Conservation (phyloP, 2,888 invertebrate genomes). For the Nematopogon swammerdamellus region DNA sequence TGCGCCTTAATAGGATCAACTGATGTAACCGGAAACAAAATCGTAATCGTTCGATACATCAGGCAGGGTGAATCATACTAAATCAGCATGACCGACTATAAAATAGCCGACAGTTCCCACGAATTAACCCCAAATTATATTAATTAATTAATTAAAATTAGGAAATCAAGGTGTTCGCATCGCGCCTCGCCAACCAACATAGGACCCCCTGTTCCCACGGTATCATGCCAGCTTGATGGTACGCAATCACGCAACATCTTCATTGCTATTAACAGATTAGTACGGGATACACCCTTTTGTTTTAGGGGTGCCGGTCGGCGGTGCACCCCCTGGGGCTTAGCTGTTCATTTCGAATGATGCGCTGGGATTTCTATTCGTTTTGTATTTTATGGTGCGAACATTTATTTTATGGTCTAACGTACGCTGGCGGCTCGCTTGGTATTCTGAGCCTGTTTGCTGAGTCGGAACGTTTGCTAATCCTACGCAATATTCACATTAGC, state of each 20-base stretch:
- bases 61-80: too few species aligned
- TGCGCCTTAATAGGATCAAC: too few species aligned
- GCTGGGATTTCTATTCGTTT: neutral
- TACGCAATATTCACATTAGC: too few species aligned
- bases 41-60: too few species aligned
- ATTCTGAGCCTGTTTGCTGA: too few species aligned
- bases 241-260: slow-evolving; percentile 56
- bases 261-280: slow-evolving; percentile 41
- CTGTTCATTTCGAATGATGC: neutral
- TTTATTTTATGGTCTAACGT: too few species aligned
- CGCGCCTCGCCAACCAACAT: neutral
- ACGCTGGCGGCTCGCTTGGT: too few species aligned
- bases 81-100: neutral
- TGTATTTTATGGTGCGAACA: neutral
- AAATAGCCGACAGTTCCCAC: neutral
- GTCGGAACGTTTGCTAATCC: too few species aligned
- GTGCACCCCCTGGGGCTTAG: neutral
- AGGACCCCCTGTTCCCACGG: slow-evolving; percentile 32
- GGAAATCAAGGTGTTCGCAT: slow-evolving; percentile 34
- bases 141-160: slow-evolving; percentile 32
- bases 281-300: slow-evolving; percentile 32
- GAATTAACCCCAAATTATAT: neutral
- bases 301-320: slow-evolving; percentile 43
- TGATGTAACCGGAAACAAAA: too few species aligned
- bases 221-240: slow-evolving; percentile 27